Conservation (phyloP, 2,797 vertebrate species). For the Melanotaenia maccullochi region DNA sequence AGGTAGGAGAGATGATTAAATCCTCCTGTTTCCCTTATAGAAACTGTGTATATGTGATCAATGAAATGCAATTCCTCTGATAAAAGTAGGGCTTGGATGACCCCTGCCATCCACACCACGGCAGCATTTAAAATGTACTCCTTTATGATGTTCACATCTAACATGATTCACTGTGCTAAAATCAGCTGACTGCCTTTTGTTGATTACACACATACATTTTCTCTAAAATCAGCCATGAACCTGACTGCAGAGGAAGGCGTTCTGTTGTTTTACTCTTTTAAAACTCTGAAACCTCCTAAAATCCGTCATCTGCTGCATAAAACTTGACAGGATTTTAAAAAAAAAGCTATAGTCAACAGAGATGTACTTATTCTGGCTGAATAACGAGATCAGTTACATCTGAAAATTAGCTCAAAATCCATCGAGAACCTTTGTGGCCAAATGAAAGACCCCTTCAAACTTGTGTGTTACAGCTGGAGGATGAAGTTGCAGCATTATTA, state of each 20-base stretch:
- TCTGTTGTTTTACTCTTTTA: constrained; percentile 12
- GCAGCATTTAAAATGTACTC: constrained; percentile 18
- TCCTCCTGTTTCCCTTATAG: constrained; percentile 17
- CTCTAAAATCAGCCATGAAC: constrained; percentile 2
- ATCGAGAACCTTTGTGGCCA: too few species aligned
- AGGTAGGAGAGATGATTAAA: constrained; percentile 41
- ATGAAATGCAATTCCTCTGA: constrained; percentile 27
- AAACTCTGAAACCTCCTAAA: constrained; percentile 14
- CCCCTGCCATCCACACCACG: constrained; percentile 1
- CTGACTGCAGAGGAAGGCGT: too few species aligned
- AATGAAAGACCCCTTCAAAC: too few species aligned
- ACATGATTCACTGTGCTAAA: constrained; percentile 9
- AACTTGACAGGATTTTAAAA: constrained; percentile 1
- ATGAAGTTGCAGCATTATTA: too few species aligned
- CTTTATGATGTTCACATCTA: constrained; percentile 16
- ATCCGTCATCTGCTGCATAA: constrained; percentile 3
- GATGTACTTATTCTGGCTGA: too few species aligned
- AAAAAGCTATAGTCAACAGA: too few species aligned
- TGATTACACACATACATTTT: background rate
- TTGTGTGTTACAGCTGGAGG: too few species aligned
- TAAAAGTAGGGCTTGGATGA: constrained; percentile 1
- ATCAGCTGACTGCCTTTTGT: constrained; percentile 17
- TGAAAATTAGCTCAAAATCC: too few species aligned
- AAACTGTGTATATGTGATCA: background rate
- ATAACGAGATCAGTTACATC: too few species aligned